Base-by-base conservation (phyloP, 2,797 vertebrate genomes). In the Australoheros facetus region DNA sequence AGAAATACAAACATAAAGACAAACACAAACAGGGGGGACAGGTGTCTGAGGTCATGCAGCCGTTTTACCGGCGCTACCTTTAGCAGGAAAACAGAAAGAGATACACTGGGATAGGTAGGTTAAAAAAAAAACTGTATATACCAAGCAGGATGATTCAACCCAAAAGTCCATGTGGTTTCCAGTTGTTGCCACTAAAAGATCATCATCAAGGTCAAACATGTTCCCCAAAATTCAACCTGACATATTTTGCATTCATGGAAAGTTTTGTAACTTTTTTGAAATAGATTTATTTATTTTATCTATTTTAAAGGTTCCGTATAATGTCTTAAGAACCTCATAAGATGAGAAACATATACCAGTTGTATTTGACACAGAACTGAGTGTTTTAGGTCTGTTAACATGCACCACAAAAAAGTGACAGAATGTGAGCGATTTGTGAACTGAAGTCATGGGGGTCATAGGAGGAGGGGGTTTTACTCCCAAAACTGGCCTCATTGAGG, bases 361-460 rank as follows among this genome's bases (percentile, higher is more conserved):
- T 39, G 26, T 73, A 26, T 80, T 74, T 85, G 57, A 55, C 58
- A 42, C 23, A 64, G 79, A 79, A 66, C 42, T 58, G 55, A 79
- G 54, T 48, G 42, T 77, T 81, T 71, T 51, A 19, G 80, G 59
- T 77, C 73, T 75, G 75, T 85, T 85, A 55, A 81, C 30, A 57
- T 71, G 58, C 75, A 19, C 39, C 4, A 56, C 51, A 76, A 59
- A 73, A 66, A 81, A 74, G 75, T 80, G 81, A 81, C 74, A 81
- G 79, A 85, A 81, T 78, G 77, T 86, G 79, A 87, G 45, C 71
- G 83, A 86, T 78, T 77, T 77, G 72, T 85, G 78, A 81, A 77
- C 81, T 66, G 62, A 66, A 79, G 89, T 82, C 81, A 88, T 83
- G 80, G 80, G 71, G 87, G 86, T 92, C 87, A 84, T 28, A 73